Evolutionary conservation across 2,113 vertebrate genomes (phyloP).

Genomic region (Diglossa brunneiventris): DNA sequence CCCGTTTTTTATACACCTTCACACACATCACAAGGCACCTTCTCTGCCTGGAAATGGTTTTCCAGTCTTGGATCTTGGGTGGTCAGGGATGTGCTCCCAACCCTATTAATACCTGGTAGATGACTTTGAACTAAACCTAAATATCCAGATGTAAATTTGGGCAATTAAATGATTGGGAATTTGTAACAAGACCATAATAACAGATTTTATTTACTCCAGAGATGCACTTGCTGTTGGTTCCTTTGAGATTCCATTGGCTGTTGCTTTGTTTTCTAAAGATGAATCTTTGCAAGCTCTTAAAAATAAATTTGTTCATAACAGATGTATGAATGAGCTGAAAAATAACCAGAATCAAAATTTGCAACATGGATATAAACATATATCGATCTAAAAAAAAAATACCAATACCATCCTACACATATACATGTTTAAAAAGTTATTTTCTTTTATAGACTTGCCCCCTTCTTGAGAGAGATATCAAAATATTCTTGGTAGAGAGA

Average conservation of each 20-base stretch:
- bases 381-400: background rate
- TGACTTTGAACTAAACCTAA: background rate
- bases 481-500: background rate
- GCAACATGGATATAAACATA: background rate
- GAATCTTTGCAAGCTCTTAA: background rate
- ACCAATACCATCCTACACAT: background rate
- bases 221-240: background rate
- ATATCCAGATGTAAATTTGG: background rate
- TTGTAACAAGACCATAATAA: background rate
- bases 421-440: background rate
- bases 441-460: background rate
- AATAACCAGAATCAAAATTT: background rate
- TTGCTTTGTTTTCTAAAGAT: background rate
- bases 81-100: background rate
- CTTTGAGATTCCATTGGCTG: background rate
- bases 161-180: background rate
- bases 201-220: background rate
- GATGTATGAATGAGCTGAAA: background rate
- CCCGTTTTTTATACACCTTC: background rate
- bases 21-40: accelerated
- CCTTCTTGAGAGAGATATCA: background rate
- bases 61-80: accelerated
- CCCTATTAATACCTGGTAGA: background rate
- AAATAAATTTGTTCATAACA: background rate
- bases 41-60: background rate